Base-by-base conservation (phyloP, 2,888 invertebrate species). In the Hirtodrosophila alboralis region DNA sequence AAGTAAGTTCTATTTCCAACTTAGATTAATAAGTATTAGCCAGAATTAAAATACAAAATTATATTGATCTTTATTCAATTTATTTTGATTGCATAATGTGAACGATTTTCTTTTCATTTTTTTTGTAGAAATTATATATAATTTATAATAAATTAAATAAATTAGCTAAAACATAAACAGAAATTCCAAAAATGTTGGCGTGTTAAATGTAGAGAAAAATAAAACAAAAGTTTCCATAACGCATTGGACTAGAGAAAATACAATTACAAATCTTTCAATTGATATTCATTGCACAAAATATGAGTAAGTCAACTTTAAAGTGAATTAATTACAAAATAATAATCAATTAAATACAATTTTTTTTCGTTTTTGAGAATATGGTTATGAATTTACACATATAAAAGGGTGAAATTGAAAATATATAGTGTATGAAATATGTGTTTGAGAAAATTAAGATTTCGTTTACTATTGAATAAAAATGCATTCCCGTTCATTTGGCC, bases 91-190 rank as follows among this genome's bases (percentile, higher is more conserved):
- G 48, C 54, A 69, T 40, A n/a, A 69, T 57, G 52, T 68, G 31
- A 83, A 83, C 67, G 45, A 60, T 67, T 85, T 66, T 38, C 47
- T 72, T 81, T 53, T 49, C 43, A 60, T 67, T 85, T 66, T 38
- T 45, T 72, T 81, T 53, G 45, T 57, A 54, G 52, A 63, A 51
- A 70, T 64, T 38, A 52, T 43, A 49, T 78, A 61, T 59, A 38
- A 53, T 64, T 71, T 64, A 86, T 72, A 79, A 84, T 86, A 79
- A 79, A 75, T 79, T 44, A 79, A 79, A 83, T 79, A 79, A 79
- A 79, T 79, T 72, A 79, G 68, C 84, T 86, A 79, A 71, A 71
- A 66, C 72, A 75, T 79, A 84, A 83, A 83, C 48, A 85, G 64
- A 85, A 71, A 71, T 79, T 85, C 60, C 79, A 69, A 51, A 44